These are phyloP conservation scores for Cantharis nigra DNA, from an alignment of 2,888 invertebrate species.

Conservation along the genomic window DNA sequence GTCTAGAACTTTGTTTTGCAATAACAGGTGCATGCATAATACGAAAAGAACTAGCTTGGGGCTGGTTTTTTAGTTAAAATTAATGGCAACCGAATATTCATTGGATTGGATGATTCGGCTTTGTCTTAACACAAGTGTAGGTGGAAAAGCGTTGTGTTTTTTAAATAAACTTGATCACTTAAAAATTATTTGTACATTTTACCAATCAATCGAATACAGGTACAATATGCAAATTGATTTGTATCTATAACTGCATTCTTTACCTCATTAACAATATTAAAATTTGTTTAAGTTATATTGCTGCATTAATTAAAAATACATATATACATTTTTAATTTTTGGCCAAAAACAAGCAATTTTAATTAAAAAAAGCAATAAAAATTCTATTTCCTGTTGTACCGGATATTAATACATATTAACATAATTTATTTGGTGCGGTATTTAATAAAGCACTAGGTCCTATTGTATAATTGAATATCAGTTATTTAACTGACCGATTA, in stretches of 20 bases:
- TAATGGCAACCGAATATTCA: too few species aligned
- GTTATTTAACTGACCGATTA: not conserved
- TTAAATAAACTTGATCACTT: too few species aligned
- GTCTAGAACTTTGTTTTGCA: too few species aligned
- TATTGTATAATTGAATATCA: not conserved
- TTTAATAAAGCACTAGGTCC: not conserved
- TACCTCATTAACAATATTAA: not conserved
- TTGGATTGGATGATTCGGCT: not conserved
- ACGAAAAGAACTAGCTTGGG: too few species aligned
- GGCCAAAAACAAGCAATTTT: not conserved
- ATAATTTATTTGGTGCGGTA: not conserved
- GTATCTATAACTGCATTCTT: not conserved
- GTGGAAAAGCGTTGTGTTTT: too few species aligned
- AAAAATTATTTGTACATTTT: too few species aligned
- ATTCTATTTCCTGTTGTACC: not conserved
- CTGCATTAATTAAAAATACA: not conserved
- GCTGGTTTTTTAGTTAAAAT: too few species aligned
- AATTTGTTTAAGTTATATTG: not conserved
- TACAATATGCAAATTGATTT: not conserved
- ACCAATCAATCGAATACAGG: not conserved
- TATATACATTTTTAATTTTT: not conserved
- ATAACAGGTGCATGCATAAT: too few species aligned
- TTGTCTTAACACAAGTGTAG: not conserved
- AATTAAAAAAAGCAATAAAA: not conserved
- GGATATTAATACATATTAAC: not conserved